Base-by-base conservation (phyloP, 2,113 vertebrate genomes). In the Leucoraja erinaceus region DNA sequence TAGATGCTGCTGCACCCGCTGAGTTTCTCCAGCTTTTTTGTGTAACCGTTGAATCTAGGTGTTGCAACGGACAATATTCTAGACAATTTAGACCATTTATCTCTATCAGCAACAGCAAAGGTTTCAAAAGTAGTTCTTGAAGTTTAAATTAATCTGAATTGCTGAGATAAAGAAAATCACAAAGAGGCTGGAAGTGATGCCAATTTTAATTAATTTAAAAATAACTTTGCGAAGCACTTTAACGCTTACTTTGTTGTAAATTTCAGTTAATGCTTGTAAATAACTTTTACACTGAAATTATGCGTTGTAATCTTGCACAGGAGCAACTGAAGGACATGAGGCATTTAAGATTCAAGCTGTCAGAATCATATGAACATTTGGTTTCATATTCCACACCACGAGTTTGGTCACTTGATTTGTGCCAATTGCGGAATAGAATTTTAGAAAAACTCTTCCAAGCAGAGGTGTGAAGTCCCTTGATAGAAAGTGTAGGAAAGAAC, bases 121-220 rank as follows among this genome's bases (percentile, higher is more conserved):
- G 9, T n/a, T 11, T 86, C 25, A 31, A 59, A 61, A 25, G 16
- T n/a, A 61, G 54, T 86, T 61, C 33, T 47, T 81, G 38, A 54
- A 81, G 78, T 81, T 16, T 10, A 61, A 61, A 86, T 86, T 59
- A 86, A 86, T 86, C 56, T 84, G 79, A 84, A 84, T 10, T 59
- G 79, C 18, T 28, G 2, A 28, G 47, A 28, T 84, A 56, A 84
- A 22, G 25, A 84, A 84, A 25, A 84, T 84, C 54, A 18, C 47
- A 84, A 10, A 59, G 12, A 54, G 54, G 56, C 22, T 84, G 47
- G 47, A 84, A 84, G 8, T 83, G 54, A 22, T 84, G 10, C 25
- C 81, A 84, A 84, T 38, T 38, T 47, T 81, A 81, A 81, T 81
- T 54, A 81, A 86, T 86, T 61, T 86, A 56, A 1, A 86, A n/a